Conservation (phyloP, 2,888 invertebrate genomes). For the Argyresthia goedartella region DNA sequence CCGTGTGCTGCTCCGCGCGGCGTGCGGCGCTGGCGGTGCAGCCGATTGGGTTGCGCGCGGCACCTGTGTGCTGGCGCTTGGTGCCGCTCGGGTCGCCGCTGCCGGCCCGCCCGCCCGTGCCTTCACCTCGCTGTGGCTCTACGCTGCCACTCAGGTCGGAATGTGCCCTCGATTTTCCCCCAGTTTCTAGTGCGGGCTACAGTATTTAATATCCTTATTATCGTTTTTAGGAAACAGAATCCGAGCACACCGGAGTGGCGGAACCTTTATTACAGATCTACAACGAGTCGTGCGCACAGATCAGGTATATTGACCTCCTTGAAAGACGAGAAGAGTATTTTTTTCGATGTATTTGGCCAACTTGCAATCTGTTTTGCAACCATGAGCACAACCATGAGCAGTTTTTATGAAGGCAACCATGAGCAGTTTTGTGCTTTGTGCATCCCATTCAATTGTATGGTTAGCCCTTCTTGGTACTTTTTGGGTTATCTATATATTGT, state of each 20-base stretch:
- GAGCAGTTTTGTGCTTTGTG: too few relatives aligned
- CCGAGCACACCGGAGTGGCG: neutral
- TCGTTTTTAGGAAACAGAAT: neutral
- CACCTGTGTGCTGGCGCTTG: neutral
- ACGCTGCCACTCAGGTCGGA: neutral
- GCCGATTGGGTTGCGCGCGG: neutral
- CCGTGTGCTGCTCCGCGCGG: neutral
- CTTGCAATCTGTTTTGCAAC: too few relatives aligned
- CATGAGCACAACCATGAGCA: too few relatives aligned
- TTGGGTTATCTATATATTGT: too few relatives aligned
- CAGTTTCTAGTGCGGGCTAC: too few relatives aligned
- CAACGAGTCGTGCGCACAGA: neutral
- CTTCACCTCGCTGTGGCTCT: neutral
- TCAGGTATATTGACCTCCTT: neutral
- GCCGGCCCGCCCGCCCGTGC: too few relatives aligned
- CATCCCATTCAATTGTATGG: too few relatives aligned
- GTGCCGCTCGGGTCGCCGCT: neutral
- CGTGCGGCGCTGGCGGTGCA: neutral
- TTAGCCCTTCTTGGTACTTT: too few relatives aligned
- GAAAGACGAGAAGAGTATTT: too few relatives aligned
- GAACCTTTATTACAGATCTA: neutral
- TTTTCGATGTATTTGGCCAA: too few relatives aligned
- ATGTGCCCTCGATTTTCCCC: too few relatives aligned
- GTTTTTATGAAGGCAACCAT: too few relatives aligned
- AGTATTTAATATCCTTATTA: neutral